Evolutionary conservation across 2,888 invertebrate species (phyloP).

Genomic region (Hypomecis punctinalis): DNA sequence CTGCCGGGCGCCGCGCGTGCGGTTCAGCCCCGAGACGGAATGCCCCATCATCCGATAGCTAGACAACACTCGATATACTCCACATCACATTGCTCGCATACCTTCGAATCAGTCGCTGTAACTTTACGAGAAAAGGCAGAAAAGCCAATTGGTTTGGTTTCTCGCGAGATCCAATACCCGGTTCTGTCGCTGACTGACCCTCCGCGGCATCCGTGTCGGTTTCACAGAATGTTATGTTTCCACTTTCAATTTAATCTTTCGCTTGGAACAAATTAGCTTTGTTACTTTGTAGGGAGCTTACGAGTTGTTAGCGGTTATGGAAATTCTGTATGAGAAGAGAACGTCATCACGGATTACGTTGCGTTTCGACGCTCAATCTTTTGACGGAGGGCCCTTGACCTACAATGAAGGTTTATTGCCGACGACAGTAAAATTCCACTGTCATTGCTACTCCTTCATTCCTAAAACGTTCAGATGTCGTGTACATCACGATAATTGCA

Average conservation of each 20-base stretch:
- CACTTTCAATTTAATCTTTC: conserved; percentile 26
- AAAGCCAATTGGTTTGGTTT: conserved; percentile 50
- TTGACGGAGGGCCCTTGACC: conserved; percentile 22
- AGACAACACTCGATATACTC: conserved; percentile 75
- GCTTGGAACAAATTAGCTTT: conserved; percentile 11
- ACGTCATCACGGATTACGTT: conserved; percentile 16
- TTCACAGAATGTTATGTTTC: conserved; percentile 24
- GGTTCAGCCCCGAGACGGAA: conserved; percentile 76
- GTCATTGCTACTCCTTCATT: conserved; percentile 26
- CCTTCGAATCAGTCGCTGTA: conserved; percentile 66
- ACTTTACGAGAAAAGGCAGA: conserved; percentile 57
- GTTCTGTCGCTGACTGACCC: conserved; percentile 12
- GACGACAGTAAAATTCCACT: conserved; percentile 23
- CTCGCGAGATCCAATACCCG: conserved; percentile 39
- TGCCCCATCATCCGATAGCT: conserved; percentile 77
- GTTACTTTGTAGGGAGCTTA: conserved; percentile 16
- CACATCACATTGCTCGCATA: conserved; percentile 68
- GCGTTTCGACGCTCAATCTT: conserved; percentile 12
- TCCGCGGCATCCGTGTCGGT: conserved; percentile 23
- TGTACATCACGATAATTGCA: conserved; percentile 26
- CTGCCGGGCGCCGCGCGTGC: conserved; percentile 78
- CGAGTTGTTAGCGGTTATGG: conserved; percentile 10
- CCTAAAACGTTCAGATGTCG: conserved; percentile 21
- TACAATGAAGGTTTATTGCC: conserved; percentile 22
- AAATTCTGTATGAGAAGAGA: conserved; percentile 1